A percentile compares a stretch with the other conserved stretches of the same genome.
Conservation (phyloP, 2,888 invertebrate genomes). For the Dicycla oo region DNA sequence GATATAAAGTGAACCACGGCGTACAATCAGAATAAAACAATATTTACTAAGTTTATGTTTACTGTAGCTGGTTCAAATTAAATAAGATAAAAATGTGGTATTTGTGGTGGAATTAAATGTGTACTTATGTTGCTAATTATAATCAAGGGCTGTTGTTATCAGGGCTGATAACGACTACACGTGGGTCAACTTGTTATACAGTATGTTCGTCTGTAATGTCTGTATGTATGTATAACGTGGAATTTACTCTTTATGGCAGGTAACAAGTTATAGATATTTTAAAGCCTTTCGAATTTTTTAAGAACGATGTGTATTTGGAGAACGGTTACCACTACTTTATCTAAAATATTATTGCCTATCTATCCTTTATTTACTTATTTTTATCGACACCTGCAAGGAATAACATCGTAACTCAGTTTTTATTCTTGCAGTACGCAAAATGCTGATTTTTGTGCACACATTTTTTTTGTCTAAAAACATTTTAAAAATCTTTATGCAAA, state of each 20-base stretch:
- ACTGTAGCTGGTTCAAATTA: conserved; percentile 14
- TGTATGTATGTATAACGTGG: not conserved
- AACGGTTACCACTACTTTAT: too few species aligned
- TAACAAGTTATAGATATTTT: not conserved
- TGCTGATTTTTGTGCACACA: too few species aligned
- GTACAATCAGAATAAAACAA: conserved; percentile 35
- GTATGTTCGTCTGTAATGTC: conserved; percentile 1
- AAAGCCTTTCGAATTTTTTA: not conserved
- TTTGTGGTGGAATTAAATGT: conserved; percentile 39
- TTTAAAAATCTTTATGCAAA: too few species aligned
- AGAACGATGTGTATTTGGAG: too few species aligned
- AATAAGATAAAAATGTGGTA: conserved; percentile 47
- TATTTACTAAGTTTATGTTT: conserved; percentile 33
- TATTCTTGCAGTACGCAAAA: too few species aligned
- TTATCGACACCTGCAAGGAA: too few species aligned
- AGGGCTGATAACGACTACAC: conserved; percentile 42
- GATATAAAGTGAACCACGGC: conserved; percentile 18
- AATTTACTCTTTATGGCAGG: not conserved
- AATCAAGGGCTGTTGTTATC: conserved; percentile 40
- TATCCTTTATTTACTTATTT: too few species aligned
- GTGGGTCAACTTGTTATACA: conserved; percentile 2
- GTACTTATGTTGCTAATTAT: conserved; percentile 45
- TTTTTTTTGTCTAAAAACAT: too few species aligned
- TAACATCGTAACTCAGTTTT: too few species aligned
- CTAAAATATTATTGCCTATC: too few species aligned